phyloP scores from a whole-genome alignment of 2,888 invertebrate genomes.

The Leptopilina drosophilae region DNA sequence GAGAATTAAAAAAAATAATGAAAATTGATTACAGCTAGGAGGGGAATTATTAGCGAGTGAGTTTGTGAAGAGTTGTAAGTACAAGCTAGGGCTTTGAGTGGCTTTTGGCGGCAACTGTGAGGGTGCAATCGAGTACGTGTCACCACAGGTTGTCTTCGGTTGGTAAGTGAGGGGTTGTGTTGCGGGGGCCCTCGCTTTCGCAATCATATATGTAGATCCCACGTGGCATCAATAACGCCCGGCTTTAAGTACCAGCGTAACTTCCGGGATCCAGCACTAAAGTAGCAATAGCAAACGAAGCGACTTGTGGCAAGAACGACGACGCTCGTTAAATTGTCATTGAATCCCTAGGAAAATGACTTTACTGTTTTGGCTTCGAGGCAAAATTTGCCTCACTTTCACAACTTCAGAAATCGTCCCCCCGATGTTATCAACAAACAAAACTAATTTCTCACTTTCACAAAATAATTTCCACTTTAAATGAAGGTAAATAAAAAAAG shows the following conservation, averaged over 20 bases:
- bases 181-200: conserved; percentile 22
- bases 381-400: conserved; percentile 20
- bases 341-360: conserved; percentile 9
- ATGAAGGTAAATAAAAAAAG: background rate
- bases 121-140: background rate
- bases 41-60: background rate
- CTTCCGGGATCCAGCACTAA: conserved; percentile 25
- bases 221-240: conserved; percentile 34
- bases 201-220: conserved; percentile 31
- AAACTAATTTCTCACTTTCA: background rate
- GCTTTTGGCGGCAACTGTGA: conserved; percentile 19
- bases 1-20: too few species aligned
- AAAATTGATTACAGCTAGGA: too few species aligned
- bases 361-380: background rate
- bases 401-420: background rate
- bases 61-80: conserved; percentile 11
- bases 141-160: conserved; percentile 15
- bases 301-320: background rate
- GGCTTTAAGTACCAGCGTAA: conserved; percentile 35
- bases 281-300: conserved; percentile 16
- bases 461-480: too few species aligned
- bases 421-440: background rate
- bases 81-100: background rate
- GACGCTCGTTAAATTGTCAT: conserved; percentile 38
- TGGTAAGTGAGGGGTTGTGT: conserved; percentile 26